Evolutionary conservation across 2,888 invertebrate genomes (phyloP).

Genomic region (Acleris emargana): DNA sequence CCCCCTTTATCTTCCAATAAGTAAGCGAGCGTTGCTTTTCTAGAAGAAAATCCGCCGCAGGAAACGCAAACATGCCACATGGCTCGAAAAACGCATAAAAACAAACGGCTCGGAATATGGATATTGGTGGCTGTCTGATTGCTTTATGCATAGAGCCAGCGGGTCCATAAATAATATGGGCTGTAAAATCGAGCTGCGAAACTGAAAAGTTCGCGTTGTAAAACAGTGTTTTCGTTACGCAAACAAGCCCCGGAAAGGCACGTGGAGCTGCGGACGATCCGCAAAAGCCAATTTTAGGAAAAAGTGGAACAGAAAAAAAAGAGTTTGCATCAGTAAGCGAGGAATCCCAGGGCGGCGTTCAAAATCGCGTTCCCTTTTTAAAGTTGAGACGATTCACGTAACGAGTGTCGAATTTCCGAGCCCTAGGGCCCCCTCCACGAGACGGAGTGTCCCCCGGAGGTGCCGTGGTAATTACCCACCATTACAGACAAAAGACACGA

Average conservation of each 20-base stretch:
- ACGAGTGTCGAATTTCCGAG: conserved; percentile 81
- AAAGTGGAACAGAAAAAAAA: conserved; percentile 53
- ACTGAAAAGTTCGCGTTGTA: conserved; percentile 53
- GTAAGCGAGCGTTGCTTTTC: conserved; percentile 70
- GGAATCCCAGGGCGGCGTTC: conserved; percentile 74
- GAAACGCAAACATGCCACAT: conserved; percentile 67
- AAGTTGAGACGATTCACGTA: conserved; percentile 81
- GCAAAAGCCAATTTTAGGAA: conserved; percentile 57
- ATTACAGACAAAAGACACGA: conserved; percentile 83
- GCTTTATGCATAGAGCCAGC: conserved; percentile 62
- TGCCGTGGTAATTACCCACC: conserved; percentile 81
- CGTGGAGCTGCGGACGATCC: conserved; percentile 36
- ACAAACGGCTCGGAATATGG: conserved; percentile 71
- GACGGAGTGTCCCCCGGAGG: conserved; percentile 78
- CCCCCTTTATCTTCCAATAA: conserved; percentile 78
- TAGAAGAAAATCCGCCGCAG: conserved; percentile 59
- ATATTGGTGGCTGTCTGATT: conserved; percentile 66
- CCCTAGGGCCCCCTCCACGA: conserved; percentile 66
- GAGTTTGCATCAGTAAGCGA: conserved; percentile 61
- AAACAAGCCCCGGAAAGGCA: conserved; percentile 50
- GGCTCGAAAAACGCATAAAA: conserved; percentile 74
- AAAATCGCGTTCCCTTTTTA: conserved; percentile 81
- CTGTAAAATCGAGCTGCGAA: conserved; percentile 55
- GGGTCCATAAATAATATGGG: conserved; percentile 62
- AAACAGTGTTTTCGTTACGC: conserved; percentile 50